Base-by-base conservation (phyloP, 2,797 vertebrate species). In the Eupleurogrammus muticus region DNA sequence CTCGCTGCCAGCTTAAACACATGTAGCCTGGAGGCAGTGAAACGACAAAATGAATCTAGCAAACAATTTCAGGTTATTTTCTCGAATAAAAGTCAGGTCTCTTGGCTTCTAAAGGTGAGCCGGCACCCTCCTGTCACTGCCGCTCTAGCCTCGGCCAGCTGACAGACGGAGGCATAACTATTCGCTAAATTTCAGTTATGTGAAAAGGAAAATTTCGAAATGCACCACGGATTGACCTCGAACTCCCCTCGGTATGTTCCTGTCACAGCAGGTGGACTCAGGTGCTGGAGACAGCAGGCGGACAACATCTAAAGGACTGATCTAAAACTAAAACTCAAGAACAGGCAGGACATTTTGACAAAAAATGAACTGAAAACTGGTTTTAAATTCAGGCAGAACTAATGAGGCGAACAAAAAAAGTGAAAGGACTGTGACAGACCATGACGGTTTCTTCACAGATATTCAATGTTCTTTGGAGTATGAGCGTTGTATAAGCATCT, bases 1-100 rank as follows among this genome's bases (percentile, higher is more conserved):
- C 55, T 46, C 21, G 40, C 53, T 36, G 64, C 21, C 35, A 19
- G 55, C 55, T 57, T 5, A 70, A 73, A 72, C 17, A 48, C 21
- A n/a, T 51, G 46, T 49, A 62, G 51, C 55, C 32, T 50, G 17
- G 10, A 23, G 60, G 60, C 72, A 54, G 38, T 76, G n/a, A 48
- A 71, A 46, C 49, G 38, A 16, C 17, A 36, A 16, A 4, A 9
- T 77, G 40, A 73, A 73, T 71, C 34, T 42, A 20, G 23, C 49
- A 20, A 70, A 32, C 20, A 17, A 19, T 42, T 77, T 70, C 5
- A 4, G 34, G 10, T 58, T 64, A 67, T 74, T 79, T 64, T 19
- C n/a, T 42, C 17, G 58, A 66, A 54, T 58, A 47, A 54, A 38
- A 53, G 35, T 53, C 32, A 47, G 5, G 58, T 62, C 38, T 23